Evolutionary conservation across 2,888 invertebrate genomes (phyloP).

Genomic region (Himalopsyche anomala): DNA sequence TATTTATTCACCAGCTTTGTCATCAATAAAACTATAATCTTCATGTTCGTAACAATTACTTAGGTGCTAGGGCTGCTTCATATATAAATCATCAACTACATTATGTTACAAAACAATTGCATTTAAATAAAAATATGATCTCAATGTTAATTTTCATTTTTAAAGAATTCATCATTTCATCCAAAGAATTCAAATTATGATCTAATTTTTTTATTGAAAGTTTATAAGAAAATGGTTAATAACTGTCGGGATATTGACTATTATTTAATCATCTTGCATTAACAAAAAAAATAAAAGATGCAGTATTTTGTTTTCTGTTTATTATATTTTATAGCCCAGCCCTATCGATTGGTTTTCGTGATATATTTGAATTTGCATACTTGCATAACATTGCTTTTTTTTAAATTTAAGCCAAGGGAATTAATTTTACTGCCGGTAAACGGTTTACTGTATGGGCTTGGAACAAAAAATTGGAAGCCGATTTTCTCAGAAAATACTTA

Average conservation of each 20-base stretch:
- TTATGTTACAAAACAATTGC: conserved; percentile 32
- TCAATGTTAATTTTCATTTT: conserved; percentile 21
- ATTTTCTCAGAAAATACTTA: no score
- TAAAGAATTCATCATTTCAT: conserved; percentile 9
- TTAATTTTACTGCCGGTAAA: not conserved
- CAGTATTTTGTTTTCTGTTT: no score
- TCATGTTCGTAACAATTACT: not conserved
- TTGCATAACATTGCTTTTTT: no score
- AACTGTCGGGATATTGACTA: no score
- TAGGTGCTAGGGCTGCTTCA: not conserved
- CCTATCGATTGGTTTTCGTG: no score
- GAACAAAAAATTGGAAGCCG: no score
- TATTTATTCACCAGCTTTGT: not conserved
- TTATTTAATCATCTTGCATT: no score
- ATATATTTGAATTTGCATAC: no score
- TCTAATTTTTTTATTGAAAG: not conserved
- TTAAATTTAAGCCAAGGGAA: conserved; percentile 4
- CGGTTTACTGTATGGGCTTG: not conserved
- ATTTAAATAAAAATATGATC: conserved; percentile 28
- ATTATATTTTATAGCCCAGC: no score
- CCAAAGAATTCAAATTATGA: not conserved
- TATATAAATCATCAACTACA: not conserved
- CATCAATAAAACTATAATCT: not conserved
- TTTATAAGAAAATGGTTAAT: not conserved
- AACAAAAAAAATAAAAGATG: no score